These are phyloP conservation scores for Artibeus jamaicensis DNA, from an alignment of 2,797 vertebrate species.

Conservation along the genomic window DNA sequence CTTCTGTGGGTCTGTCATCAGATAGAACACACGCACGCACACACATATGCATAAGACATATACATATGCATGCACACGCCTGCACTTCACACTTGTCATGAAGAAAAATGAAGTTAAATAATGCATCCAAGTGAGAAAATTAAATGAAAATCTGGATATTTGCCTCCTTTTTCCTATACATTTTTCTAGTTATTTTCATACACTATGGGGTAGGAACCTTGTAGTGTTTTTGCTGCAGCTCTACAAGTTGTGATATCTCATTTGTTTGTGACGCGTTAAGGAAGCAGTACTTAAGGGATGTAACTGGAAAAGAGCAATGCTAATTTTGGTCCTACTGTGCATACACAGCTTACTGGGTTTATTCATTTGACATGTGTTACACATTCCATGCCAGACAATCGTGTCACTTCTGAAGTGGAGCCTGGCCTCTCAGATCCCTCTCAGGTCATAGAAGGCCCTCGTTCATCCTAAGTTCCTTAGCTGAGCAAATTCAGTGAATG, in stretches of 20 bases:
- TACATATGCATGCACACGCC: background rate
- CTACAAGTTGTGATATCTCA: background rate
- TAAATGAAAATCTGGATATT: background rate
- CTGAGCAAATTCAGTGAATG: background rate
- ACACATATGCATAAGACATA: too few relatives aligned
- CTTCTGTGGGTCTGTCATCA: background rate
- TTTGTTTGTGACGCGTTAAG: background rate
- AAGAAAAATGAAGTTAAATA: background rate
- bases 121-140: background rate
- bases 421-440: background rate
- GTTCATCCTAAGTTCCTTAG: background rate
- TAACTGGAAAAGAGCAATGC: background rate
- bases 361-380: background rate
- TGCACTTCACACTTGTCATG: background rate
- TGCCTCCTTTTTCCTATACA: background rate
- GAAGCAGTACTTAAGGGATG: background rate
- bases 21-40: background rate
- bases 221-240: background rate
- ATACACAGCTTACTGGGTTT: background rate
- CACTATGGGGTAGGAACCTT: background rate
- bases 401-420: background rate
- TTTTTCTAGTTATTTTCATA: background rate
- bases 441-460: background rate
- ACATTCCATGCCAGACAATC: background rate
- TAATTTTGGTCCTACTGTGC: background rate